These are phyloP conservation scores for Myiothlypis coronata DNA, from an alignment of 2,797 vertebrate species.

Conservation along the genomic window DNA sequence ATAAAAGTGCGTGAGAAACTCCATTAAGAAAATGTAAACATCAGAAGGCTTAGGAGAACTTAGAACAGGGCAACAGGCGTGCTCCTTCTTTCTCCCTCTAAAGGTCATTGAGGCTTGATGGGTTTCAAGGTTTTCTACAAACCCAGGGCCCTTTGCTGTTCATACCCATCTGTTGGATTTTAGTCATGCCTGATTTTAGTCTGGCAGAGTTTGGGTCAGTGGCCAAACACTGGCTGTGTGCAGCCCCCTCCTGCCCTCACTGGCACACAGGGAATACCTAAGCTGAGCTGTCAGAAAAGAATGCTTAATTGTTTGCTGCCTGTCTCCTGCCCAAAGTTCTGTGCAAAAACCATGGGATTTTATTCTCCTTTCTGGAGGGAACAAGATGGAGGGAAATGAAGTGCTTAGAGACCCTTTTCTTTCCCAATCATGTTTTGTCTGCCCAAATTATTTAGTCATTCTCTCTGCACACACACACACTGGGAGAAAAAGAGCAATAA, in stretches of 20 bases:
- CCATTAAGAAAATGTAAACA: background rate
- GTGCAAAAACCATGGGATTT: background rate
- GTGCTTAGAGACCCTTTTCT: slow-evolving; percentile 1
- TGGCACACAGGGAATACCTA: background rate
- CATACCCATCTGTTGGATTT: background rate
- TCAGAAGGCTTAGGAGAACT: background rate
- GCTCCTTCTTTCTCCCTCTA: background rate
- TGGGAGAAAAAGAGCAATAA: slow-evolving; percentile 20
- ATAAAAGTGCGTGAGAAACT: background rate
- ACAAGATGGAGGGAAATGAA: background rate
- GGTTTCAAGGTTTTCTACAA: background rate
- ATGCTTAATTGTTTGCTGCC: background rate
- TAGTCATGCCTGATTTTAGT: background rate
- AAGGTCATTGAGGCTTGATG: background rate
- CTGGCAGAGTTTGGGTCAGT: background rate
- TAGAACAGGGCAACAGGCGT: background rate
- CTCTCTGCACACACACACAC: background rate
- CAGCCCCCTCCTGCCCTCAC: background rate
- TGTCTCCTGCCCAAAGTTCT: background rate
- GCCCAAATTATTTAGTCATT: slow-evolving; percentile 3
- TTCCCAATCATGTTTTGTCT: background rate
- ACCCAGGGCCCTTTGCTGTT: background rate
- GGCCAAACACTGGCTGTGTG: rapidly evolving
- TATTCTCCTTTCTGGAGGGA: slow-evolving; percentile 1
- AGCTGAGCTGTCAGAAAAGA: background rate